Percentiles rank a stretch among this genome's conserved stretches.
These are phyloP conservation scores for Spicauda simplicius DNA, from an alignment of 2,888 invertebrate species.

Conservation along the genomic window DNA sequence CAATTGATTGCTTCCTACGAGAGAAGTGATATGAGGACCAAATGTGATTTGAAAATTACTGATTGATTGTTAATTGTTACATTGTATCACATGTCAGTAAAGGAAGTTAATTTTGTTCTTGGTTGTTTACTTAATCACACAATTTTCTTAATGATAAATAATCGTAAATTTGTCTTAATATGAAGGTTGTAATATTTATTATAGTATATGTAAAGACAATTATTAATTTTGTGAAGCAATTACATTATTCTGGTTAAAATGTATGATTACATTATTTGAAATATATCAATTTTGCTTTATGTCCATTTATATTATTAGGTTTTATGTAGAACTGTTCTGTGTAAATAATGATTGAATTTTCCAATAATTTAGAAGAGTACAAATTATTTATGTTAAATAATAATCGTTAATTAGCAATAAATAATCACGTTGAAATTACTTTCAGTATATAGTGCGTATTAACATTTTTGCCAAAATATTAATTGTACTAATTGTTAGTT, in stretches of 20 bases:
- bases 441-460: constrained; percentile 25
- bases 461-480: constrained; percentile 34
- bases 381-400: constrained; percentile 74
- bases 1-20: constrained; percentile 35
- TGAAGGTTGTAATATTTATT: constrained; percentile 26
- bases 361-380: constrained; percentile 80
- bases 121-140: constrained; percentile 31
- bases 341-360: constrained; percentile 65
- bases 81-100: constrained; percentile 12
- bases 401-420: constrained; percentile 51
- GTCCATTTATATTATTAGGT: constrained; percentile 11
- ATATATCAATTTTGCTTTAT: not conserved
- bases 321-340: constrained; percentile 17
- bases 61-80: constrained; percentile 13
- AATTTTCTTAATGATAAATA: constrained; percentile 26
- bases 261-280: constrained; percentile 47
- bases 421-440: constrained; percentile 53
- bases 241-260: constrained; percentile 19
- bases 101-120: constrained; percentile 7
- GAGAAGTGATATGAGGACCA: constrained; percentile 34
- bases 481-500: constrained; percentile 20
- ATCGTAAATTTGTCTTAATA: constrained; percentile 21
- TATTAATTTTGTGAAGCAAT: constrained; percentile 23
- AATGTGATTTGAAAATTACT: constrained; percentile 22
- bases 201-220: constrained; percentile 3